These are phyloP conservation scores for Brachyptera risi DNA, from an alignment of 2,888 invertebrate genomes.

Conservation along the genomic window DNA sequence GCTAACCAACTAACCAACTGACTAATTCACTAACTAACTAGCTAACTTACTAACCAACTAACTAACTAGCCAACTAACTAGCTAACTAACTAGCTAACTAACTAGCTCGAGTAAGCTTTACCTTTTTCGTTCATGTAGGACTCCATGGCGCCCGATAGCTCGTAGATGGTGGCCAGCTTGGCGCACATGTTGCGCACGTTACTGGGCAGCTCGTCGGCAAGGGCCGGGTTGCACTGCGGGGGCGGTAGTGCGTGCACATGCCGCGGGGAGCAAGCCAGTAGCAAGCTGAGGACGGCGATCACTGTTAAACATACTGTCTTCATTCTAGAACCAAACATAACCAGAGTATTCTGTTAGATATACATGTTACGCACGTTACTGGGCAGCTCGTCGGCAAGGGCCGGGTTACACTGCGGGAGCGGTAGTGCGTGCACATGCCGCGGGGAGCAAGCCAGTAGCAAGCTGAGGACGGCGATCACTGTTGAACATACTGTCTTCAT, in stretches of 20 bases:
- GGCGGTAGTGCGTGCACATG: conserved; percentile 47
- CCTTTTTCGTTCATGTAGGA: conserved; percentile 53
- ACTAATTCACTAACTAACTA: too few relatives aligned
- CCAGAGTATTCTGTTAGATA: too few relatives aligned
- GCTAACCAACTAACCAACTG: too few relatives aligned
- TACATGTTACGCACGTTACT: conserved; percentile 56
- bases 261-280: conserved; percentile 38
- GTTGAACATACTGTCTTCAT: conserved; percentile 23
- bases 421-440: conserved; percentile 45
- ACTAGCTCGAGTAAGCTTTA: too few relatives aligned
- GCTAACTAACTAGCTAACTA: too few relatives aligned
- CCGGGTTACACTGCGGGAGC: conserved; percentile 56
- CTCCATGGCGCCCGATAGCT: conserved; percentile 59
- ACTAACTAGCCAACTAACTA: too few relatives aligned
- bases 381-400: conserved; percentile 57
- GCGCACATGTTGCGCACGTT: conserved; percentile 60
- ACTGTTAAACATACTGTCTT: conserved; percentile 14
- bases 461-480: conserved; percentile 8
- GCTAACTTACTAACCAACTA: too few relatives aligned
- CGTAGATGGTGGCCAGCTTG: conserved; percentile 61
- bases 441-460: conserved; percentile 36
- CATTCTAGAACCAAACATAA: conserved; percentile 24
- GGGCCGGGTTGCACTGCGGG: conserved; percentile 55
- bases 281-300: conserved; percentile 10
- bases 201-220: conserved; percentile 58